Conservation (phyloP, 2,113 vertebrate genomes). For the Chionomys nivalis region DNA sequence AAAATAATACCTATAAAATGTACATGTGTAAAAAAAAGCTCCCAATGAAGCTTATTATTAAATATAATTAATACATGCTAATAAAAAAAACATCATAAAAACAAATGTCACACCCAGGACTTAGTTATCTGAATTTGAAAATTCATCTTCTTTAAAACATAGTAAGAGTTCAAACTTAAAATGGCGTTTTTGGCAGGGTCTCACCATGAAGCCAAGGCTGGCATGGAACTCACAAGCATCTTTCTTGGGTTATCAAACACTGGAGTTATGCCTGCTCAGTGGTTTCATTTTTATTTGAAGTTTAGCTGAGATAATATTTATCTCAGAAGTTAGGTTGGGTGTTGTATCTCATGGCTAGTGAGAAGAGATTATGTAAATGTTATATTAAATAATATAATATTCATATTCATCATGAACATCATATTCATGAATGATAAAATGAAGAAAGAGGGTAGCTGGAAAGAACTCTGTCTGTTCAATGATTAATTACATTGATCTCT, state of each 20-base stretch:
- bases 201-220: not conserved
- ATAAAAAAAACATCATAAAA: not conserved
- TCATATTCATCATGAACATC: no score
- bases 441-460: not conserved
- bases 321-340: not conserved
- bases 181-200: not conserved
- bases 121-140: not conserved
- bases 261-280: fast-evolving
- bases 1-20: not conserved
- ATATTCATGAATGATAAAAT: not conserved
- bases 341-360: not conserved
- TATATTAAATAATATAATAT: no score
- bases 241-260: not conserved
- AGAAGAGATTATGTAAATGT: not conserved
- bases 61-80: not conserved
- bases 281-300: not conserved
- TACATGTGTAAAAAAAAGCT: not conserved
- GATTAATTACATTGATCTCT: not conserved
- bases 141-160: not conserved
- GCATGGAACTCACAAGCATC: not conserved
- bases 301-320: not conserved
- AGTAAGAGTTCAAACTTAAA: conserved; percentile 5
- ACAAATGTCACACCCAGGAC: not conserved
- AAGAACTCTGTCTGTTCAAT: not conserved
- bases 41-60: not conserved